Evolutionary conservation across 2,113 vertebrate genomes (phyloP).

Genomic region (Lophura nycthemera): DNA sequence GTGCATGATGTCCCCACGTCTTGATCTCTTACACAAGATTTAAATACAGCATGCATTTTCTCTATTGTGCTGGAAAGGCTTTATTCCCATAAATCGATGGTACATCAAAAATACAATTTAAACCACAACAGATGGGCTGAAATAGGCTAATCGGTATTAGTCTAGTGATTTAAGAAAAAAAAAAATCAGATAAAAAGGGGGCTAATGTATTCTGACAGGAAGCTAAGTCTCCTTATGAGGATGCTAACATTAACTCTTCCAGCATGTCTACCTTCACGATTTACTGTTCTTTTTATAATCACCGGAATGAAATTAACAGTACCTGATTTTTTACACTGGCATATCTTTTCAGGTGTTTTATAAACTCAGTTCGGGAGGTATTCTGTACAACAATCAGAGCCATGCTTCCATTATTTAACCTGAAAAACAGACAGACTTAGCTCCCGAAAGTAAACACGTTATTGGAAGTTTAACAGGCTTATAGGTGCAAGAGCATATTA

Average conservation of each 20-base stretch:
- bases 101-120: conserved; percentile 56
- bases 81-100: conserved; percentile 36
- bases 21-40: neutral
- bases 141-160: conserved; percentile 82
- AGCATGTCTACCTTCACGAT: conserved; percentile 29
- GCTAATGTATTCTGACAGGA: conserved; percentile 79
- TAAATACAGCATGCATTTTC: neutral
- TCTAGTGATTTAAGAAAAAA: conserved; percentile 74
- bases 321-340: conserved; percentile 82
- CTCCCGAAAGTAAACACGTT: neutral
- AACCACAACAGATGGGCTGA: conserved; percentile 67
- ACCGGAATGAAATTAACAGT: conserved; percentile 22
- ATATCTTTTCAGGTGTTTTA: conserved; percentile 95
- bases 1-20: neutral
- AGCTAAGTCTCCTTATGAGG: conserved; percentile 77
- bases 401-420: conserved; percentile 91
- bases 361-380: conserved; percentile 90
- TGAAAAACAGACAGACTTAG: conserved; percentile 70
- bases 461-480: neutral
- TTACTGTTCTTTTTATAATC: conserved; percentile 56
- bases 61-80: conserved; percentile 41
- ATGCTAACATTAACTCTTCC: conserved; percentile 66
- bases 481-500: neutral
- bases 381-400: conserved; percentile 86
- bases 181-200: conserved; percentile 72